Base-by-base conservation (phyloP, 2,113 vertebrate genomes). In the Stigmatopora argus region DNA sequence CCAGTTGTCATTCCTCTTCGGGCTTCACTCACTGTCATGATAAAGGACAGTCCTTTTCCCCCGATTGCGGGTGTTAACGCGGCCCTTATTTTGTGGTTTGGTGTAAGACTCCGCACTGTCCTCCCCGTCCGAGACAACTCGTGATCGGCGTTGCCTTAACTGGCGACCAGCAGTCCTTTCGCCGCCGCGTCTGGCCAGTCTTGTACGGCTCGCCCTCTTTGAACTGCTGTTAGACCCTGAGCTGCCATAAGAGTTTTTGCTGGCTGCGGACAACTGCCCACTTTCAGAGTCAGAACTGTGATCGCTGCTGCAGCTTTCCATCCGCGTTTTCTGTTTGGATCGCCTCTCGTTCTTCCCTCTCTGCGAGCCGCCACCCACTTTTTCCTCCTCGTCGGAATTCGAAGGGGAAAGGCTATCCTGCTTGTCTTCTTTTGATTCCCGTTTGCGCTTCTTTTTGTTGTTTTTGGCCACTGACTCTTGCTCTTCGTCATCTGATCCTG, bases 21-120 rank as follows among this genome's bases (percentile, higher is more conserved):
- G n/a, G 78, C 69, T 80, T 91, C 81, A 92, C 73, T 92, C 91
- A 9, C 89, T 91, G 85, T 92, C 90, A 5, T 87, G 82, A 69
- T 92, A 92, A 18, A 60, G 87, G 2, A 92, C 89, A 0, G 89
- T 92, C 70, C 83, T 86, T 47, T 87, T 91, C 9, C 91, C 91
- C 1, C 82, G 67, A 73, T 92, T 90, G 3, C 91, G 87, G 26
- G 91, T 92, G 82, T 81, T 90, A 31, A 92, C 83, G 0, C 82
- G 84, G 0, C 61, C 70, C 53, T 78, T 87, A 57, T 71, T 53
- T 41, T 1, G 62, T 0, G 66, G 41, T 53, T 81, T 86, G 52
- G 73, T 19, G 44, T 67, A 75, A 0, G 72, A 78, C 66, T 71
- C 59, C 5, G 89, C 83, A 5, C 87, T 90, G 46, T 89, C 83